Evolutionary conservation across 2,113 vertebrate genomes (phyloP), one percentile per base, ranked within the genome.

Genomic region (Mobula hypostoma): DNA sequence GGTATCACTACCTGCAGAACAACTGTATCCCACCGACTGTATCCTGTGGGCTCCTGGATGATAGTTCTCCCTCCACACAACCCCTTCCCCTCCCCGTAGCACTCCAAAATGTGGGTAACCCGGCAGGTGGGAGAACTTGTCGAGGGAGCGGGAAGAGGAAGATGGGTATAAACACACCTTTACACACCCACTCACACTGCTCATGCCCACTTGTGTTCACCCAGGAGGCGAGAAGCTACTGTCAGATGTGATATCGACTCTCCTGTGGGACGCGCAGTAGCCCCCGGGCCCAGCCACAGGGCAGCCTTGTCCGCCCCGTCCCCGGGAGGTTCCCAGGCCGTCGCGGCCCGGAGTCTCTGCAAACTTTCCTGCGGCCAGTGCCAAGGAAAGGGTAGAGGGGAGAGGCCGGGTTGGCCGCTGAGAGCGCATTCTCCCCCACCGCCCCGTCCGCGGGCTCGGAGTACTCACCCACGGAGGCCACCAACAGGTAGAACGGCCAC

Each of bases 381-480:
- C n/a, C n/a, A 14, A 15, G n/a, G 77, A 36, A 8, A 7, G 70
- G 74, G 27, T 2, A 48, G 48, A n/a, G 74, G n/a, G 7, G 0
- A 15, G 77, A 27, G 24, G 74, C 74, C 24, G 77, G 77, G 32
- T 29, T 14, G 29, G 29, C 9, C 9, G 77, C 17, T 70, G 11
- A 2, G 68, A 70, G 68, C 11, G 68, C 48, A 48, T 4, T 48
- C 48, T 70, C 66, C 76, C 76, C 15, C 14, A 15, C 72, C 72
- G 27, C 2, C 29, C n/a, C n/a, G 77, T 29, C 40, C 77, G 21
- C 82, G 36, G 36, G 32, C 80, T 15, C 61, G 27, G 29, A n/a
- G 14, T n/a, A 88, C 85, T 88, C 58, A 88, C 85, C 85, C 85
- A 88, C 85, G 85, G 85, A 14, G 29, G 85, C 58, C 29, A 88